These are phyloP conservation scores for Podarcis cretensis DNA, from an alignment of 2,113 vertebrate genomes.

Conservation along the genomic window DNA sequence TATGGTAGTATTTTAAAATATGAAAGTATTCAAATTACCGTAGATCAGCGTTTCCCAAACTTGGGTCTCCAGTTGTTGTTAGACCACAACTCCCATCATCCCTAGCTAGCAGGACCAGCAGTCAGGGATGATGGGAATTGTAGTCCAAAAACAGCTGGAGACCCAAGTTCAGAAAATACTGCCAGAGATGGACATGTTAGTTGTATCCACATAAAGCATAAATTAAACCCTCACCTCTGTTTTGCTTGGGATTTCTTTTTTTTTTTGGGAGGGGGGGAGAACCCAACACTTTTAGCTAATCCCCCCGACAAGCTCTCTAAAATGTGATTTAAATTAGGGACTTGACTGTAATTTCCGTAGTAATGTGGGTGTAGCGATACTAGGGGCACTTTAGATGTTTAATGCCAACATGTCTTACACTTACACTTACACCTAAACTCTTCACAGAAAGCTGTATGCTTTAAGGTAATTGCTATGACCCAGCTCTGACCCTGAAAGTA, in stretches of 20 bases:
- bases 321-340: constrained; percentile 67
- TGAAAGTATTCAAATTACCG: background rate
- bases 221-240: background rate
- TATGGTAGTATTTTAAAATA: background rate
- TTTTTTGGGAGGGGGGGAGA: background rate
- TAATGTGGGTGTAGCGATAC: constrained; percentile 61
- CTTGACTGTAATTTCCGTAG: constrained; percentile 51
- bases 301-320: constrained; percentile 41
- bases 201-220: too few relatives aligned
- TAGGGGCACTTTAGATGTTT: constrained; percentile 5
- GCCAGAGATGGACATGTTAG: too few relatives aligned
- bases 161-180: too few relatives aligned
- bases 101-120: too few relatives aligned
- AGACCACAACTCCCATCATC: too few relatives aligned
- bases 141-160: too few relatives aligned
- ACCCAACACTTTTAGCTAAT: background rate
- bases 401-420: constrained; percentile 60
- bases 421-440: constrained; percentile 58
- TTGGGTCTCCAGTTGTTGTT: too few relatives aligned
- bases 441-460: constrained; percentile 46
- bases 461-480: constrained; percentile 39
- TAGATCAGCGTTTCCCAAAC: background rate
- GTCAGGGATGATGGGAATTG: too few relatives aligned
- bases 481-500: constrained; percentile 1
- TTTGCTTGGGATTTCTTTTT: background rate